Percentiles rank a stretch among this genome's conserved stretches.
Evolutionary conservation across 2,888 invertebrate genomes (phyloP).

Genomic region (Andrena minutula): DNA sequence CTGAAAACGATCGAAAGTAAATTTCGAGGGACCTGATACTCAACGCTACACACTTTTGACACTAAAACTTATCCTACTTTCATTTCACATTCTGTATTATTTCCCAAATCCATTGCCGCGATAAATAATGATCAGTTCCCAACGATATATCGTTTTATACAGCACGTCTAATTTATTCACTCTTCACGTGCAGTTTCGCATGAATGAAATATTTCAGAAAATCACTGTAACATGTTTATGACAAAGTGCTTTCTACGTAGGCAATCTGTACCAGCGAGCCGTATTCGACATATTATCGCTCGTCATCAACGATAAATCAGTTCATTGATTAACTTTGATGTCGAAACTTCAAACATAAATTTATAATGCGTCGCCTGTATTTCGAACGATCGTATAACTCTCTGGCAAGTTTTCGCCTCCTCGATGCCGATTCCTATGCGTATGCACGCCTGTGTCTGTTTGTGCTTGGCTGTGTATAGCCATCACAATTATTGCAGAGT

Average conservation of each 20-base stretch:
- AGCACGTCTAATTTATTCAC: background rate
- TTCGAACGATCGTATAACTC: constrained; percentile 11
- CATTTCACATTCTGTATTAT: background rate
- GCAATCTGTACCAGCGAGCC: background rate
- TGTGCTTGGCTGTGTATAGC: background rate
- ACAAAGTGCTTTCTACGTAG: background rate
- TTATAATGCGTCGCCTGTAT: constrained; percentile 8
- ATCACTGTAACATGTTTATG: background rate
- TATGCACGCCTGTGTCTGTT: background rate
- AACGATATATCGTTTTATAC: background rate
- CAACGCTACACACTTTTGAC: background rate
- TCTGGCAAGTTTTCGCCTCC: constrained; percentile 34
- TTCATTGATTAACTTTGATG: constrained; percentile 30
- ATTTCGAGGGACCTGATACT: no score
- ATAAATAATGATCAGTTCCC: background rate
- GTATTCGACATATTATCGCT: constrained; percentile 5
- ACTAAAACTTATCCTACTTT: background rate
- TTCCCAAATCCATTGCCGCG: background rate
- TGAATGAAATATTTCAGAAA: background rate
- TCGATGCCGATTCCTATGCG: background rate
- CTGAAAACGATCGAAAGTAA: no score
- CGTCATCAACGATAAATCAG: constrained; percentile 18
- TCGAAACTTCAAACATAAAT: constrained; percentile 23
- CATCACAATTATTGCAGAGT: constrained; percentile 51
- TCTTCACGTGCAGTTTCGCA: background rate